phyloP scores from a whole-genome alignment of 2,888 invertebrate species.

The Euproctis similis region DNA sequence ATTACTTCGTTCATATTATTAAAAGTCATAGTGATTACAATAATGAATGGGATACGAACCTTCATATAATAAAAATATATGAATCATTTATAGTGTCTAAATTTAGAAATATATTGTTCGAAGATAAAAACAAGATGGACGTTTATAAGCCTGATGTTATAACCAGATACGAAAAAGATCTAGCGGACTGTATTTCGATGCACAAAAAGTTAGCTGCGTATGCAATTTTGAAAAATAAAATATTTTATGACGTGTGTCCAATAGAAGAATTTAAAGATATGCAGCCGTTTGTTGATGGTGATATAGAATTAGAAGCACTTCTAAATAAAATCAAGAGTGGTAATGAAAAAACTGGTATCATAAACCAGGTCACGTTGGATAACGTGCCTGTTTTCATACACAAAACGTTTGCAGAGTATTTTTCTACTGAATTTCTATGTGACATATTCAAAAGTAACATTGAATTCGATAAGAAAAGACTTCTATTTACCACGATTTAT shows the following conservation, averaged over 20 bases:
- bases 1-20: conserved; percentile 9
- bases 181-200: conserved; percentile 5
- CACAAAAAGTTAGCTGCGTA: conserved; percentile 14
- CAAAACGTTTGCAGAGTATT: conserved; percentile 4
- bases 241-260: background rate
- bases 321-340: conserved; percentile 1
- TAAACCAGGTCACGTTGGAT: conserved; percentile 3
- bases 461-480: conserved; percentile 1
- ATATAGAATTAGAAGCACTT: background rate
- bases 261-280: conserved; percentile 4
- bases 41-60: conserved; percentile 7
- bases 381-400: conserved; percentile 3
- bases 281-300: conserved; percentile 2
- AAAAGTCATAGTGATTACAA: background rate
- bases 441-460: conserved; percentile 3
- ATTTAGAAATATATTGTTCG: conserved; percentile 10
- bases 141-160: conserved; percentile 9
- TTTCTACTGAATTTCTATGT: conserved; percentile 1
- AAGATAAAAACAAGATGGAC: conserved; percentile 13
- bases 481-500: conserved; percentile 1
- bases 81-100: conserved; percentile 14
- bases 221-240: conserved; percentile 2
- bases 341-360: conserved; percentile 4
- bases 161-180: conserved; percentile 9
- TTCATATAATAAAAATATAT: conserved; percentile 10